Conservation (phyloP, 2,888 invertebrate genomes). For the Lycia hirtaria region DNA sequence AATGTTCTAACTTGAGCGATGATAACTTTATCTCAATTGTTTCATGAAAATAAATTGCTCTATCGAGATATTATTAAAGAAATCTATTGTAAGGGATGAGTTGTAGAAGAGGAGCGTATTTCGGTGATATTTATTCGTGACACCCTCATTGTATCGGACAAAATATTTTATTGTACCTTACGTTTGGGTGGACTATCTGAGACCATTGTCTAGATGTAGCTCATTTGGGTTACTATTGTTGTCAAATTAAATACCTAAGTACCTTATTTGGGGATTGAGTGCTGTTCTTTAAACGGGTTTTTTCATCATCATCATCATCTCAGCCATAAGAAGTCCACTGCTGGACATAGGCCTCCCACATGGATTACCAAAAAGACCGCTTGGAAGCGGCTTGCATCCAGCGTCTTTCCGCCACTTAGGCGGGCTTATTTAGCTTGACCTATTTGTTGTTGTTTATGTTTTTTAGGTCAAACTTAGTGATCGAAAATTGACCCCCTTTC, state of each 20-base stretch:
- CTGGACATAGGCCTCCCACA: too few species aligned
- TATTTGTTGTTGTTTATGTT: too few species aligned
- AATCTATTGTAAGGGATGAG: slow-evolving; percentile 31
- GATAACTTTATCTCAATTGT: slow-evolving; percentile 23
- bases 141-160: slow-evolving; percentile 38
- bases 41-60: slow-evolving; percentile 23
- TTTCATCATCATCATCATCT: too few species aligned
- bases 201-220: slow-evolving; percentile 24
- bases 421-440: too few species aligned
- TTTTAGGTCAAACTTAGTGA: too few species aligned
- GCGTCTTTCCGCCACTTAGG: too few species aligned
- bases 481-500: too few species aligned
- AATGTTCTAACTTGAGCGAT: slow-evolving; percentile 18
- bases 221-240: background rate
- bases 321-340: too few species aligned
- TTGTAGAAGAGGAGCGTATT: slow-evolving; percentile 38
- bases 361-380: too few species aligned
- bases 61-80: slow-evolving; percentile 24
- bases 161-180: slow-evolving; percentile 33
- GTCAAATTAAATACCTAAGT: background rate
- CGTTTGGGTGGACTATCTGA: slow-evolving; percentile 21
- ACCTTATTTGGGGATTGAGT: too few species aligned
- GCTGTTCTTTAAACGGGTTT: too few species aligned
- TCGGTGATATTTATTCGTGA: slow-evolving; percentile 30
- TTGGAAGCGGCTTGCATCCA: too few species aligned